These are phyloP conservation scores for Brachypodius melanocephalos DNA, from an alignment of 2,113 vertebrate species.

Conservation along the genomic window DNA sequence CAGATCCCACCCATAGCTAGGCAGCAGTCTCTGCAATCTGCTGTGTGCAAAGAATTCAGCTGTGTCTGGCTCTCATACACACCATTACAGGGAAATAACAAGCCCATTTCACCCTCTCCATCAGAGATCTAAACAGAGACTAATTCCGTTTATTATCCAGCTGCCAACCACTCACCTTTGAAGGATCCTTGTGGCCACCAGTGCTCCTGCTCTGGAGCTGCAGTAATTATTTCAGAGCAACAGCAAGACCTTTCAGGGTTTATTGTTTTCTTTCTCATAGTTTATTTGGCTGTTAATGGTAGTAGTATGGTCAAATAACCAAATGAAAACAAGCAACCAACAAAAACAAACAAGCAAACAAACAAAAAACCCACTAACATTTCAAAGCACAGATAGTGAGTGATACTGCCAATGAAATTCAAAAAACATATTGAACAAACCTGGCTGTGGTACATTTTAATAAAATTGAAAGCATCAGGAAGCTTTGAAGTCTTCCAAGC, in stretches of 20 bases:
- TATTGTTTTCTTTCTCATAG: not conserved
- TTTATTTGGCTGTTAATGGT: not conserved
- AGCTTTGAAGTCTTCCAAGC: slow-evolving; percentile 62
- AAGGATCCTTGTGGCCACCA: not conserved
- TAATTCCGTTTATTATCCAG: not conserved
- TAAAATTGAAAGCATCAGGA: slow-evolving; percentile 49
- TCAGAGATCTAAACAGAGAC: not conserved
- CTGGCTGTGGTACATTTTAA: slow-evolving; percentile 41
- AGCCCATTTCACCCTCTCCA: not conserved
- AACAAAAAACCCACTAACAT: not conserved
- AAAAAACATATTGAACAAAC: slow-evolving; percentile 30
- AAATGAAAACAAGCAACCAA: not conserved
- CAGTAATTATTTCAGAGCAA: not conserved
- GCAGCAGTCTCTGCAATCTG: not conserved
- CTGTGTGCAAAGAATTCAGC: not conserved
- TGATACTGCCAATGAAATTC: slow-evolving; percentile 3
- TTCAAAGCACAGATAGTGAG: slow-evolving; percentile 26
- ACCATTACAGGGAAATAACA: not conserved
- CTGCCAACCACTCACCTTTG: not conserved
- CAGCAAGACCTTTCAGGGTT: not conserved
- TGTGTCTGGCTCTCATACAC: not conserved
- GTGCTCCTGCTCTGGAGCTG: not conserved
- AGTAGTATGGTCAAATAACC: not conserved
- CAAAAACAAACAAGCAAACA: not conserved
- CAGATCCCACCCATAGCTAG: not conserved